Evolutionary conservation across 1,140 invertebrate species (phyloP).

Genomic region (Aphelinus certus): DNA sequence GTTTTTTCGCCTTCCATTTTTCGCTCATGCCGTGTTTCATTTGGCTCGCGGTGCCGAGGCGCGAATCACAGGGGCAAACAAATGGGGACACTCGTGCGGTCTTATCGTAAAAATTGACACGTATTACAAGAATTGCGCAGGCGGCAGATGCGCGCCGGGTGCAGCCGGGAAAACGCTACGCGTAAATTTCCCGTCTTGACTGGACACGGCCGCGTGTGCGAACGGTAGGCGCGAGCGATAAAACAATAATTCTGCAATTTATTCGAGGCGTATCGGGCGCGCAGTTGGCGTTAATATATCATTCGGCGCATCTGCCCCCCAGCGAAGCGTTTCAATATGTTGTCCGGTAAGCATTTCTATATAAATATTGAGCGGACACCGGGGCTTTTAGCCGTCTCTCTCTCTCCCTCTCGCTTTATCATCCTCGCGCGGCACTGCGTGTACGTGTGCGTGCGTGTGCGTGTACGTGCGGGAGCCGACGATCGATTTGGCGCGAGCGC

Average conservation of each 20-base stretch:
- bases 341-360: constrained; percentile 60
- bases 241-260: constrained; percentile 68
- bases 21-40: too few species aligned
- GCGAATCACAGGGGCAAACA: constrained; percentile 18
- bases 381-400: not conserved
- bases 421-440: not conserved
- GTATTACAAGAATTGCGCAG: too few species aligned
- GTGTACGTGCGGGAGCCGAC: not conserved
- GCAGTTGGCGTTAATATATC: constrained; percentile 68
- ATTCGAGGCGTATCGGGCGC: constrained; percentile 59
- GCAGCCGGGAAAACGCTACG: not conserved
- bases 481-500: constrained; percentile 20
- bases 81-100: not conserved
- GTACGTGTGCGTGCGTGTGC: not conserved
- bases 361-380: constrained; percentile 55
- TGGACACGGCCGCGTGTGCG: not conserved
- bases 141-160: constrained; percentile 1
- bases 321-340: constrained; percentile 63
- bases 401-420: constrained; percentile 12
- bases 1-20: too few species aligned
- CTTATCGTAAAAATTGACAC: constrained; percentile 16
- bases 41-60: not conserved
- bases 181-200: constrained; percentile 14
- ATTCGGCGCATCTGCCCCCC: constrained; percentile 65
- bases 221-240: constrained; percentile 54